Conservation (phyloP, 1,140 invertebrate genomes). For the Cydia fagiglandana region DNA sequence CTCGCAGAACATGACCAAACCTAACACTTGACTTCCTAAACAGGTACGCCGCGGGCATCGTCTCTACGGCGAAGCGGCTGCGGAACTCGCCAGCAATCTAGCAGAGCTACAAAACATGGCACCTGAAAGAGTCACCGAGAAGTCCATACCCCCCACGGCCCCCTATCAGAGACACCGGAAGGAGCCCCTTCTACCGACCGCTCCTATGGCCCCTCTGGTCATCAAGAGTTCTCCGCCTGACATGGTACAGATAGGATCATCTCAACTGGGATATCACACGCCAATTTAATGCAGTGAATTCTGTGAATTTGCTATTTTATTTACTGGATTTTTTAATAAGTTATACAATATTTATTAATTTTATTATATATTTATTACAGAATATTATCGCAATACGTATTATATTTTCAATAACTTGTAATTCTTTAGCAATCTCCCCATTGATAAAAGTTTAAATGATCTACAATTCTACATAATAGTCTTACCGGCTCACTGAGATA, state of each 20-base stretch:
- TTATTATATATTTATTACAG: slow-evolving; percentile 5
- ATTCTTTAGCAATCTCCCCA: not conserved
- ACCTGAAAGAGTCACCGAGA: not conserved
- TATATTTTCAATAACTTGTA: not conserved
- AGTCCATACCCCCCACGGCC: not conserved
- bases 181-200: slow-evolving; percentile 54
- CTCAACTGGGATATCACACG: not conserved
- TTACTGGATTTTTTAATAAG: slow-evolving; percentile 15
- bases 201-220: slow-evolving; percentile 47
- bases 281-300: not conserved
- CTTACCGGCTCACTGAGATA: too few species aligned
- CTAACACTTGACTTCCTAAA: slow-evolving; percentile 32
- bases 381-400: not conserved
- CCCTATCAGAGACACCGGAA: slow-evolving; percentile 53
- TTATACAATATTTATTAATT: not conserved
- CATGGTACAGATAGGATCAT: not conserved
- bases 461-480: too few species aligned
- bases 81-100: slow-evolving; percentile 62
- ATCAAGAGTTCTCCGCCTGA: slow-evolving; percentile 47
- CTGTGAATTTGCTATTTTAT: not conserved
- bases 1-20: not conserved
- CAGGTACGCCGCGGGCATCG: slow-evolving; percentile 61
- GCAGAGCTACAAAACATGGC: slow-evolving; percentile 56
- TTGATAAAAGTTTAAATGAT: too few species aligned
- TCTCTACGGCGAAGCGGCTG: slow-evolving; percentile 63